Evolutionary conservation across 1,140 invertebrate genomes (phyloP), one percentile per base, ranked within the genome.

Genomic region (Nasonia longicornis): DNA sequence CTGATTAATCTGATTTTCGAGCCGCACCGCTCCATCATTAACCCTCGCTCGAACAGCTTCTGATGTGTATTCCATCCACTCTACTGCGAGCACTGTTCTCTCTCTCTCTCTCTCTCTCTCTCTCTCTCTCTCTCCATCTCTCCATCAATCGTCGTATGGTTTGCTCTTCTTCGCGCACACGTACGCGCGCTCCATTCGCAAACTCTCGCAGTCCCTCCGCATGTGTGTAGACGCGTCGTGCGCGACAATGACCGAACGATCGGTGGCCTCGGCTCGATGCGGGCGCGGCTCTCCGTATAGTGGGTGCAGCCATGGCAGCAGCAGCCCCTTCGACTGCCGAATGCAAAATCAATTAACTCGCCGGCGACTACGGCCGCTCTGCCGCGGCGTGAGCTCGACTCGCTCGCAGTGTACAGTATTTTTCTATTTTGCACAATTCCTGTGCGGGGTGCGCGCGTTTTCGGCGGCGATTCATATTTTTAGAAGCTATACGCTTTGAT

Each of bases 291-390:
- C 64, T 29, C 12, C 6, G 3, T 20, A 6, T 58, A 14, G 45
- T 48, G 45, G 45, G 45, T 48, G 52, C 52, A 58, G 52, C 52
- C 14, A n/a, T n/a, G 16, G 52, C 10, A 31, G 26, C 22, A 12
- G 26, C 64, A 29, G 29, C 16, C 64, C 64, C 64, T 29, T 76
- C 82, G 79, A 79, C 77, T 73, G 82, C 76, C 84, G 81, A 84
- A 87, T 84, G 84, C 82, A 73, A 88, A 88, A 88, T 88, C 87
- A 88, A 88, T 88, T 88, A 88, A 87, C 85, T 87, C 73, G 31
- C 31, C 31, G 71, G 80, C 79, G 76, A 82, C 83, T 58, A 58
- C 79, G n/a, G 4, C 20, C 22, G 64, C 64, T 66, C 7, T 29
- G 64, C 7, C 12, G 52, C 52, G 12, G 52, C 52, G 6, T 58